These are phyloP conservation scores for Enteromius argenteus DNA, from an alignment of 2,797 vertebrate genomes.

Conservation along the genomic window DNA sequence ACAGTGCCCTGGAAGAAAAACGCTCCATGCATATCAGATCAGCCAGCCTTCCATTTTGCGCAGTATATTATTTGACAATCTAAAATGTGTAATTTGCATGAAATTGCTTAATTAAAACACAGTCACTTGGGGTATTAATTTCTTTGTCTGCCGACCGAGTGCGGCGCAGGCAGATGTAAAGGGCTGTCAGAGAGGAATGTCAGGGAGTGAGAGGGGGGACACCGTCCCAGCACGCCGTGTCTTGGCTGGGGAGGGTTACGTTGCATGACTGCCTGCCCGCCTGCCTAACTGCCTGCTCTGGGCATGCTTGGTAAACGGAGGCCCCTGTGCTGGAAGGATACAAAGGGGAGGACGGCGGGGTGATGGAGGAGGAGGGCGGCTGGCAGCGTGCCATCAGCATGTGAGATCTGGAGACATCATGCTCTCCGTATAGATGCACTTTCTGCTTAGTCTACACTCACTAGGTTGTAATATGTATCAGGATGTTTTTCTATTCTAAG, in stretches of 20 bases:
- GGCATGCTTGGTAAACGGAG: slow-evolving; percentile 89
- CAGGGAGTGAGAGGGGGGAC: slow-evolving; percentile 85
- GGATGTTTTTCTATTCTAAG: background rate
- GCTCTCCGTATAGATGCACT: slow-evolving; percentile 53
- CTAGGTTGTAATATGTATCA: background rate
- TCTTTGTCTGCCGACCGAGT: slow-evolving; percentile 99
- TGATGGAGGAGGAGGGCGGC: slow-evolving; percentile 40
- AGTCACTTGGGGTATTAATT: slow-evolving; percentile 99
- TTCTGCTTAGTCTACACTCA: slow-evolving; percentile 7
- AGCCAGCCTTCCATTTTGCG: slow-evolving; percentile 99
- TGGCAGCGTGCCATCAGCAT: slow-evolving; percentile 69
- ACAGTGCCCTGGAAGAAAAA: slow-evolving; percentile 99
- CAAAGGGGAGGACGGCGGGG: slow-evolving; percentile 30
- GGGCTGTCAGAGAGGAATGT: slow-evolving; percentile 98
- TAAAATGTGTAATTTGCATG: slow-evolving; percentile 99
- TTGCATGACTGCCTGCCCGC: slow-evolving; percentile 93
- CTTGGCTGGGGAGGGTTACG: slow-evolving; percentile 82
- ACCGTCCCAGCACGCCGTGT: slow-evolving; percentile 50
- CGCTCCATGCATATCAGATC: slow-evolving; percentile 99
- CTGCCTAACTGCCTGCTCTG: slow-evolving; percentile 94
- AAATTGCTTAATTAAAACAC: slow-evolving; percentile 99
- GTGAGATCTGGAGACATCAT: slow-evolving; percentile 63
- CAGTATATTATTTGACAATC: slow-evolving; percentile 99
- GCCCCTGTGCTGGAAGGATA: slow-evolving; percentile 70
- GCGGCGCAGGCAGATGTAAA: slow-evolving; percentile 97